Evolutionary conservation across 1,140 invertebrate species (phyloP), one percentile per base, ranked within the genome.

Genomic region (Prorops nasuta): DNA sequence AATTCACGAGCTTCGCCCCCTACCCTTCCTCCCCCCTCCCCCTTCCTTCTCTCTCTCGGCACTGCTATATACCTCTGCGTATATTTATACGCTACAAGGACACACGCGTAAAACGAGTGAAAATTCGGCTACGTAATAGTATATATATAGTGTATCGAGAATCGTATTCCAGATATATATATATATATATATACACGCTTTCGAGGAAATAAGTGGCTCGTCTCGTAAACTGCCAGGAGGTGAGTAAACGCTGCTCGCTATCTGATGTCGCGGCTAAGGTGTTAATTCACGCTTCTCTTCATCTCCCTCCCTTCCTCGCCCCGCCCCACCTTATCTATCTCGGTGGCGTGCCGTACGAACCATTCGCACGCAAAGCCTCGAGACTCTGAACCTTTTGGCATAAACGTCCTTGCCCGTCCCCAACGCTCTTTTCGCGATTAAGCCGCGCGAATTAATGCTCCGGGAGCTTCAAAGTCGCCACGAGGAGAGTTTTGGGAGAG

Each of bases 1-100:
- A 75, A 75, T 75, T 72, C 71, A 69, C 68, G 64, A 64, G 66
- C 60, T 53, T 57, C 57, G 59, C 56, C 44, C 56, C 56, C 60
- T 49, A 46, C 52, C 59, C 47, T 38, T 40, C 44, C 48, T 52
- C 22, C 43, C 39, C 22, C 44, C 3, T 19, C 12, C 14, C 8
- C 18, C 41, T 14, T 28, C 2, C 21, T n/a, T 16, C 28, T 31
- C 35, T 20, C 14, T 18, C 6, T 32, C 44, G 37, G 15, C 40
- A 43, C 44, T 40, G 42, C n/a, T n/a, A n/a, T n/a, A n/a, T n/a
- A n/a, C n/a, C n/a, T n/a, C 6, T 12, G 24, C 12, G 24, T 28
- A 28, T 28, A 7, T 28, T 12, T 28, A 7, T 12, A 12, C 24
- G 24, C 24, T 7, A 28, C 24, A 28, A 7, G 24, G 6, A 12